Conservation (phyloP, 2,888 invertebrate species). For the Polia nebulosa region DNA sequence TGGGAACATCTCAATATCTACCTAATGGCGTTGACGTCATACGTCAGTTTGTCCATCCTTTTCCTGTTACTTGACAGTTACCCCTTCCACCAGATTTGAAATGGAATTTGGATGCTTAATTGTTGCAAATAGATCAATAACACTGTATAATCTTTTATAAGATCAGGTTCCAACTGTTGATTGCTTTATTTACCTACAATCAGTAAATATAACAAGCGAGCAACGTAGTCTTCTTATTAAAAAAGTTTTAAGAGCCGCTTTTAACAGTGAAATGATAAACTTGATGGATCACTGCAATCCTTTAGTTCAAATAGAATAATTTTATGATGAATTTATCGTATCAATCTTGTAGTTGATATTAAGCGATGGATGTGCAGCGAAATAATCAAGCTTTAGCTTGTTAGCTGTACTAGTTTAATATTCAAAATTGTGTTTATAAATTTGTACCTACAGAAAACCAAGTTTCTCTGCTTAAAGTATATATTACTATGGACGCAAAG, state of each 20-base stretch:
- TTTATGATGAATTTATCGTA: slow-evolving; percentile 53
- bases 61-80: no score
- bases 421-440: slow-evolving; percentile 27
- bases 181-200: neutral
- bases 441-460: neutral
- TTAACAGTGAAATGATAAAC: slow-evolving; percentile 37
- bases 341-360: slow-evolving; percentile 48
- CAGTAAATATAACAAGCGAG: neutral
- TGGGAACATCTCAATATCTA: no score
- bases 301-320: slow-evolving; percentile 49
- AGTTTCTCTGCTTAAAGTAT: neutral
- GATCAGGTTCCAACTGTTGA: neutral
- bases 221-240: no score
- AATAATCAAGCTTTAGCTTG: slow-evolving; percentile 18
- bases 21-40: no score
- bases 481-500: neutral
- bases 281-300: slow-evolving; percentile 42
- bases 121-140: no score
- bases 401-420: slow-evolving; percentile 25
- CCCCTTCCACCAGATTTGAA: no score
- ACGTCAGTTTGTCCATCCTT: no score
- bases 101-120: no score
- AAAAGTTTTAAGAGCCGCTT: slow-evolving; percentile 33
- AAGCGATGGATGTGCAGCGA: slow-evolving; percentile 34
- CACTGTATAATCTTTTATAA: no score